These are phyloP conservation scores for Apogon hyalosoma DNA, from an alignment of 2,797 vertebrate species.

Conservation along the genomic window DNA sequence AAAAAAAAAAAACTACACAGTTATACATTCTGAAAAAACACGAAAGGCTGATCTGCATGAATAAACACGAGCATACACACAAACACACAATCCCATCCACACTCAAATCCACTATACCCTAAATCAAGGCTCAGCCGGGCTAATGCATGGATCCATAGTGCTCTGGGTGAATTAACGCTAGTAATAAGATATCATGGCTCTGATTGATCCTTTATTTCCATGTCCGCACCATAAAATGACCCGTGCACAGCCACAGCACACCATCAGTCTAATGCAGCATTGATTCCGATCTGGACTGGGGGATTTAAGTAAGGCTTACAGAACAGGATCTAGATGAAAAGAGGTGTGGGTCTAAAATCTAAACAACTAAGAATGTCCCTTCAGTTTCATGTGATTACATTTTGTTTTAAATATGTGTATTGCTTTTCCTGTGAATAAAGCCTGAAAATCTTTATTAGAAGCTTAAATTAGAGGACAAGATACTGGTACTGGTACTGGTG, in stretches of 20 bases:
- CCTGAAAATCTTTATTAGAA: constrained; percentile 29
- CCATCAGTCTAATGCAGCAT: constrained; percentile 92
- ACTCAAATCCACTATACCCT: constrained; percentile 76
- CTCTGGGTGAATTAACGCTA: constrained; percentile 98
- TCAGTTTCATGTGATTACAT: too few species aligned
- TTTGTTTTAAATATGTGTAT: background rate
- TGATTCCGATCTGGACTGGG: constrained; percentile 84
- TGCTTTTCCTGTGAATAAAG: constrained; percentile 24
- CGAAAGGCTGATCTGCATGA: constrained; percentile 9
- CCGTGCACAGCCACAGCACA: constrained; percentile 88
- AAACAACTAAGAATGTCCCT: too few species aligned
- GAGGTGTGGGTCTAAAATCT: too few species aligned
- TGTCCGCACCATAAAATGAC: constrained; percentile 94
- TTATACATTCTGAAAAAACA: constrained; percentile 17
- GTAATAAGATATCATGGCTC: constrained; percentile 98
- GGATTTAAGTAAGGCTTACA: constrained; percentile 53
- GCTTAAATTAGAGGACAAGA: constrained; percentile 21
- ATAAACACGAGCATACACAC: constrained; percentile 16
- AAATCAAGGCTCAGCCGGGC: constrained; percentile 85
- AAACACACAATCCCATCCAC: constrained; percentile 36
- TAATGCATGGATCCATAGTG: constrained; percentile 91
- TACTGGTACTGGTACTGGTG: constrained; percentile 24
- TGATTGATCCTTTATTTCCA: constrained; percentile 93
- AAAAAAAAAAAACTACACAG: background rate
- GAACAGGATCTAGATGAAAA: too few species aligned